These are phyloP conservation scores for Phytoseiulus persimilis DNA, from an alignment of 2,888 invertebrate species.

Conservation along the genomic window DNA sequence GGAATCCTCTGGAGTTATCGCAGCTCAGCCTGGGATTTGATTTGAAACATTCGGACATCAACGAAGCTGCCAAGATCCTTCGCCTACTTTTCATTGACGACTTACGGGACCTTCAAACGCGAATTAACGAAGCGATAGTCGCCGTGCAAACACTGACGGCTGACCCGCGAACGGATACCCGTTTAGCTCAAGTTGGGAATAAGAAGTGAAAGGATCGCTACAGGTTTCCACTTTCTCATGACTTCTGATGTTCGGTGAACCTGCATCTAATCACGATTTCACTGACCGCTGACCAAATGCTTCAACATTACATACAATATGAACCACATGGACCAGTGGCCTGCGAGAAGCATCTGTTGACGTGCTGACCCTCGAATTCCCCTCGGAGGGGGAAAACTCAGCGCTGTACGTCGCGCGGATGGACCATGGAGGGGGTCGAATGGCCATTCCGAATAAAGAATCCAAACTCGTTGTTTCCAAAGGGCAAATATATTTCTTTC, in stretches of 20 bases:
- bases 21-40: slow-evolving; percentile 62
- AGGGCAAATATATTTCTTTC: not conserved
- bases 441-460: not conserved
- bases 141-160: slow-evolving; percentile 84
- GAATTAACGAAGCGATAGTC: slow-evolving; percentile 87
- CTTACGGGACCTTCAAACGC: slow-evolving; percentile 75
- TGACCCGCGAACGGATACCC: slow-evolving; percentile 90
- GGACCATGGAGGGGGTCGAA: too few relatives aligned
- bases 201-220: slow-evolving; percentile 41
- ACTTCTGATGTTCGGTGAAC: too few relatives aligned
- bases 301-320: too few relatives aligned
- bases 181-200: slow-evolving; percentile 78
- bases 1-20: slow-evolving; percentile 63
- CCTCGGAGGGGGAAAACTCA: too few relatives aligned
- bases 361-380: too few relatives aligned
- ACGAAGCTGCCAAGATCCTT: slow-evolving; percentile 67
- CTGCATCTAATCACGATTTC: too few relatives aligned
- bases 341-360: too few relatives aligned
- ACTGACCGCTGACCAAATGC: too few relatives aligned
- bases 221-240: not conserved
- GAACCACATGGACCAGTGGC: too few relatives aligned
- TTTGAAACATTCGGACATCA: slow-evolving; percentile 53
- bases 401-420: too few relatives aligned
- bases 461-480: not conserved
- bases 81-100: slow-evolving; percentile 73